Conservation (phyloP, 2,113 vertebrate genomes). For the Perca flavescens region DNA sequence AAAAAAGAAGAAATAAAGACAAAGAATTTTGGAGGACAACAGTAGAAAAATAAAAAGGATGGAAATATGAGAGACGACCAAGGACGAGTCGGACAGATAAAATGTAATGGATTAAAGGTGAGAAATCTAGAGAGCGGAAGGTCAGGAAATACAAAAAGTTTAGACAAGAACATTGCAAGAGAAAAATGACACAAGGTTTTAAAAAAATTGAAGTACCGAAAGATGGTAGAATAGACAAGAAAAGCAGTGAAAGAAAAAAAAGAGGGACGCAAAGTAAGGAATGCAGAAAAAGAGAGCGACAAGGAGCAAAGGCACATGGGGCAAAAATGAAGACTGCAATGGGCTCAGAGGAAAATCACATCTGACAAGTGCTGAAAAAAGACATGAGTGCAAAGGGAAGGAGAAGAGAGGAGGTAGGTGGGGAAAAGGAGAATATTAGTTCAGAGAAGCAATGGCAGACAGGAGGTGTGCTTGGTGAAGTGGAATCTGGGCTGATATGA, state of each 20-base stretch:
- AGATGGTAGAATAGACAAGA: conserved; percentile 7
- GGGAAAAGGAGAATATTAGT: conserved; percentile 5
- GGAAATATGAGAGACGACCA: conserved; percentile 1
- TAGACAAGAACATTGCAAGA: background rate
- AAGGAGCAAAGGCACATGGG: conserved; percentile 16
- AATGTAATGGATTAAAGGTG: conserved; percentile 9
- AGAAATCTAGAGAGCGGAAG: conserved; percentile 8
- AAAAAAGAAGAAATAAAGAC: background rate
- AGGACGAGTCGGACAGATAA: background rate
- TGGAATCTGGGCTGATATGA: conserved; percentile 61
- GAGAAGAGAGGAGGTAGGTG: background rate
- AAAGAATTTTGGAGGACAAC: background rate
- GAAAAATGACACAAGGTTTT: background rate
- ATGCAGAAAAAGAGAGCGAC: background rate
- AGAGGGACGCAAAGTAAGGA: background rate
- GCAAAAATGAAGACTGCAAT: conserved; percentile 25
- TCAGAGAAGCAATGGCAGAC: conserved; percentile 28
- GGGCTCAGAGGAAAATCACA: conserved; percentile 45
- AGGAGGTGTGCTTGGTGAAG: conserved; percentile 50
- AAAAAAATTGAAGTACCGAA: conserved; percentile 1
- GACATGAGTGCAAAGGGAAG: background rate
- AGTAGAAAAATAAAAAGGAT: conserved; percentile 8
- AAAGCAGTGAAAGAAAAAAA: background rate
- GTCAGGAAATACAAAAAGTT: background rate
- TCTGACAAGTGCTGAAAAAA: conserved; percentile 41